Percentiles rank a stretch among this genome's conserved stretches.
Evolutionary conservation across 30 jellyfish, hydroid and myxozoan genomes (phyloP).

Genomic region (Turritopsis dohrnii): DNA sequence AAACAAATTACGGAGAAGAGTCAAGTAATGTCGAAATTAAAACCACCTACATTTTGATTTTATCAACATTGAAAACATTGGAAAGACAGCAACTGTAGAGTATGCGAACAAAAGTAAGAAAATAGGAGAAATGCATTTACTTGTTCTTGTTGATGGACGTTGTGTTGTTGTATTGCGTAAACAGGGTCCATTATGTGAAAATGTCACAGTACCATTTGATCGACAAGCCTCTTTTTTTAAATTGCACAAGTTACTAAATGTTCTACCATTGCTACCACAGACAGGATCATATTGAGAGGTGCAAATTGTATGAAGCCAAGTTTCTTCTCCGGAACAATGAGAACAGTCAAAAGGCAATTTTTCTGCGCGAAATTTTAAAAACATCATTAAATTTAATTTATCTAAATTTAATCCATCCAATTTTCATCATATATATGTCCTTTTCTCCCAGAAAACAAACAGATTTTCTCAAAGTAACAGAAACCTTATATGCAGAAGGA

Average conservation of each 20-base stretch:
- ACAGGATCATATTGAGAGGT: neutral
- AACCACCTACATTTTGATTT: no score
- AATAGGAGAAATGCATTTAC: no score
- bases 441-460: neutral
- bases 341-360: conserved; percentile 2
- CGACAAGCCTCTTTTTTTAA: neutral
- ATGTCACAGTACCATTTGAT: neutral
- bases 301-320: neutral
- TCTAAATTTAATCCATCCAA: neutral
- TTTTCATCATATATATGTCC: neutral
- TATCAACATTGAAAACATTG: no score
- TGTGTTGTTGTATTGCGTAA: neutral
- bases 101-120: no score
- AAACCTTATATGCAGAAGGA: no score
- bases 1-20: no score
- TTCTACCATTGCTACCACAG: neutral
- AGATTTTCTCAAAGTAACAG: no score
- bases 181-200: neutral
- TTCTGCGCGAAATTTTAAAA: neutral
- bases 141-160: neutral
- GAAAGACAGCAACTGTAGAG: no score
- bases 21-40: no score
- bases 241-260: neutral
- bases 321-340: neutral
- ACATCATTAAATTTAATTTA: no score